These are phyloP conservation scores for Hylaea fasciaria DNA, from an alignment of 2,888 invertebrate genomes.

Conservation along the genomic window DNA sequence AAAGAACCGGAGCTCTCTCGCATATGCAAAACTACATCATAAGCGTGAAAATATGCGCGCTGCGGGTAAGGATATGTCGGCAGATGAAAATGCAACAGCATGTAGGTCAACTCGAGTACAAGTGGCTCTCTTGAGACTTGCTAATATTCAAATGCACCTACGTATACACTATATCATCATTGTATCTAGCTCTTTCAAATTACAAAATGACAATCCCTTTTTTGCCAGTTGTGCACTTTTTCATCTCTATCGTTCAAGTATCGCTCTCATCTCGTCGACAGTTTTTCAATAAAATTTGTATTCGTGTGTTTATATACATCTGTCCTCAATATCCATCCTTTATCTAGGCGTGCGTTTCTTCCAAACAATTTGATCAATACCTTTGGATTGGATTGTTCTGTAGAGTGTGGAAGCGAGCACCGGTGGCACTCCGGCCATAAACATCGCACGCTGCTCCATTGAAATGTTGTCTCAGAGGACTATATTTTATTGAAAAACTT, in stretches of 20 bases:
- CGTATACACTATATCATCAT: no score
- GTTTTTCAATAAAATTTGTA: background rate
- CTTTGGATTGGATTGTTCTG: constrained; percentile 70
- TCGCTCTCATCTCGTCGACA: no score
- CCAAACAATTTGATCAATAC: constrained; percentile 71
- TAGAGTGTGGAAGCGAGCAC: constrained; percentile 56
- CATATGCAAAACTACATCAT: constrained; percentile 38
- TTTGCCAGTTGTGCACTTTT: no score
- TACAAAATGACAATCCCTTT: no score
- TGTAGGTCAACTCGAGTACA: constrained; percentile 28
- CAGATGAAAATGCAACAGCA: constrained; percentile 27
- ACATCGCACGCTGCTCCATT: constrained; percentile 74
- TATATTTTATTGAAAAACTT: constrained; percentile 83
- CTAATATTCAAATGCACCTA: constrained; percentile 19
- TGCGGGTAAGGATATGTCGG: constrained; percentile 20
- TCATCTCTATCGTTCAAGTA: no score
- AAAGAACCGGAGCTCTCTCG: constrained; percentile 49
- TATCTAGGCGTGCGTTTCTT: constrained; percentile 39
- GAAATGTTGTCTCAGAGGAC: constrained; percentile 80
- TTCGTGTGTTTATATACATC: background rate
- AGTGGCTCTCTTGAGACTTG: constrained; percentile 27
- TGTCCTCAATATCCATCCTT: constrained; percentile 22
- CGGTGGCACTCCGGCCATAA: constrained; percentile 65
- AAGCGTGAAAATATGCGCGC: constrained; percentile 32
- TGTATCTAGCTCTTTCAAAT: no score